Percentiles rank a stretch among this genome's conserved stretches.
Conservation (phyloP, 2,113 vertebrate species). For the Ctenomys sociabilis region DNA sequence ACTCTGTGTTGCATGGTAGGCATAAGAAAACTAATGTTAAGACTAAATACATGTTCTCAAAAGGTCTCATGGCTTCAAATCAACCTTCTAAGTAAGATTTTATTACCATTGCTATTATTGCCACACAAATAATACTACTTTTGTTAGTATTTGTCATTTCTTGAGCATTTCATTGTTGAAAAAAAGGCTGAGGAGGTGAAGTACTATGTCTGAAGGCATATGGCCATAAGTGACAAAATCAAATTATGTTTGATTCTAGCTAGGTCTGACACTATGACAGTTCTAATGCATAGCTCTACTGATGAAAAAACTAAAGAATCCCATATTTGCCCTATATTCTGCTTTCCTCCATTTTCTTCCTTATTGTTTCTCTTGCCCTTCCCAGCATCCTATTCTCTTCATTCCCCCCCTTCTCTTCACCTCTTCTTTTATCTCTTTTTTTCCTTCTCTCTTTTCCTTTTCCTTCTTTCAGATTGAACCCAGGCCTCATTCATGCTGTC, state of each 20-base stretch:
- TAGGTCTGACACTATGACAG: neutral
- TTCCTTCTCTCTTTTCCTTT: neutral
- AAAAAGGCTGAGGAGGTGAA: neutral
- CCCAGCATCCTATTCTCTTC: neutral
- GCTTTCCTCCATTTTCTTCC: neutral
- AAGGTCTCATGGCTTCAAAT: neutral
- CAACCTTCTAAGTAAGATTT: neutral
- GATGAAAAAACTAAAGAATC: neutral
- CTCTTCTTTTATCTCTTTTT: neutral
- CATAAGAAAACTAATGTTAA: constrained; percentile 32
- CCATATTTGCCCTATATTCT: neutral
- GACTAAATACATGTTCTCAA: neutral
- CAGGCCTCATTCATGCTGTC: neutral
- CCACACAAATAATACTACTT: neutral
- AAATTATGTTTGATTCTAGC: constrained; percentile 22
- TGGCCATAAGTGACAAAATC: neutral
- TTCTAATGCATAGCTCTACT: neutral
- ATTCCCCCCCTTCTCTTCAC: neutral
- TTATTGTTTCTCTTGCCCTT: constrained; percentile 17
- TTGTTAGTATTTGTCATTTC: constrained; percentile 38
- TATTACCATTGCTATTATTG: constrained; percentile 41
- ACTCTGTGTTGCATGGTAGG: neutral
- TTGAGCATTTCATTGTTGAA: constrained; percentile 1
- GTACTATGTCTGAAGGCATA: constrained; percentile 1
- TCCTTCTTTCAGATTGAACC: neutral